These are phyloP conservation scores for Eremobia ochroleuca DNA, from an alignment of 2,888 invertebrate genomes.

Conservation along the genomic window DNA sequence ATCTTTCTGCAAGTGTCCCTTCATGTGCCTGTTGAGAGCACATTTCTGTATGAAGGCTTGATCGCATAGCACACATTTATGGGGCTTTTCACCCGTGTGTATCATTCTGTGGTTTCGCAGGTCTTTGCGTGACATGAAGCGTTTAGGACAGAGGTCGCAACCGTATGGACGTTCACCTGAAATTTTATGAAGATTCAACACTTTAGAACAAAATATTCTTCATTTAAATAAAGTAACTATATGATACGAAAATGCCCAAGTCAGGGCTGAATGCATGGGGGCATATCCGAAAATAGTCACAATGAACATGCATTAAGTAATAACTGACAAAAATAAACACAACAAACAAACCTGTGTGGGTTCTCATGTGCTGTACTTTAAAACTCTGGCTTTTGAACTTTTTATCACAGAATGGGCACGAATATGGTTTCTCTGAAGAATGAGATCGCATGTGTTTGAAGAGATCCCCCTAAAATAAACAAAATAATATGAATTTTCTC, in stretches of 20 bases:
- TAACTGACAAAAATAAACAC: neutral
- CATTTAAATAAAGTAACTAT: neutral
- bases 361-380: slow-evolving; percentile 95
- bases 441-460: slow-evolving; percentile 92
- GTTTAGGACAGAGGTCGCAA: slow-evolving; percentile 97
- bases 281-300: neutral
- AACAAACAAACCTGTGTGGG: slow-evolving; percentile 93
- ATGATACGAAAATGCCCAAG: neutral
- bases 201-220: neutral
- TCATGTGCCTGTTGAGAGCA: slow-evolving; percentile 98
- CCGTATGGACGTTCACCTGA: slow-evolving; percentile 94
- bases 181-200: slow-evolving; percentile 40
- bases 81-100: slow-evolving; percentile 97
- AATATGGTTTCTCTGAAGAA: slow-evolving; percentile 96
- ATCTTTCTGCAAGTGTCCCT: slow-evolving; percentile 82
- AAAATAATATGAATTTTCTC: neutral
- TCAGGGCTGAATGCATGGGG: neutral
- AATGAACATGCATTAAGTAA: neutral
- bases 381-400: slow-evolving; percentile 97
- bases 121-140: slow-evolving; percentile 97
- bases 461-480: slow-evolving; percentile 81
- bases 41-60: slow-evolving; percentile 98
- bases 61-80: slow-evolving; percentile 96
- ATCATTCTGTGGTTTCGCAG: slow-evolving; percentile 97
- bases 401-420: slow-evolving; percentile 96